Percentiles rank a stretch among this genome's conserved stretches.
phyloP scores from a whole-genome alignment of 2,113 vertebrate genomes.

The Octodon degus region DNA sequence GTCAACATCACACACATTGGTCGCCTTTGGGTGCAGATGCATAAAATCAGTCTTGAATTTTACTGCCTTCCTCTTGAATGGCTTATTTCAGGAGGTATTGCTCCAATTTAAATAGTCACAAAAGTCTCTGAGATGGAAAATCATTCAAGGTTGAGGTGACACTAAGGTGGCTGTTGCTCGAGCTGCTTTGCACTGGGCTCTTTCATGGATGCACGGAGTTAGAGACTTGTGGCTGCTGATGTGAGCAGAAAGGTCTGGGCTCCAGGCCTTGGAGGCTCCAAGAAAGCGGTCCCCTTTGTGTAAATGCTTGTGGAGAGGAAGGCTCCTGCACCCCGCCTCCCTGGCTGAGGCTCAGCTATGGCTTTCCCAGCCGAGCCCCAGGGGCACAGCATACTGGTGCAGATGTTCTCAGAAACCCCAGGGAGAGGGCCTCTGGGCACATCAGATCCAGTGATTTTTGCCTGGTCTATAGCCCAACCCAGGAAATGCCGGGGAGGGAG shows the following conservation, averaged over 20 bases:
- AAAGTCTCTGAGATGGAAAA: conserved; percentile 25
- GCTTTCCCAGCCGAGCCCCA: background rate
- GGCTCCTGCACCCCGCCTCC: background rate
- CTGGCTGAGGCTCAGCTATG: background rate
- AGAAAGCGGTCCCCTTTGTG: background rate
- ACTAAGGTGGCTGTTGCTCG: background rate
- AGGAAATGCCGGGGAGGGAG: background rate
- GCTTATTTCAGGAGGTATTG: conserved; percentile 10
- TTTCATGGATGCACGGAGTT: background rate
- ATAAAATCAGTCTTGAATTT: background rate
- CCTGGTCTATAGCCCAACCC: background rate
- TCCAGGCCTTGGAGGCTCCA: background rate
- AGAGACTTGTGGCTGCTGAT: background rate
- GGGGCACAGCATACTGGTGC: background rate
- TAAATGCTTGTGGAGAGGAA: background rate
- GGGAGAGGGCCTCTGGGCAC: background rate
- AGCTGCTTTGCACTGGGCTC: background rate
- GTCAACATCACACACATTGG: background rate
- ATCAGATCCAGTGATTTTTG: background rate
- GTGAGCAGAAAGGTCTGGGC: background rate
- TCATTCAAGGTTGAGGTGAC: background rate
- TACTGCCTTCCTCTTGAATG: background rate
- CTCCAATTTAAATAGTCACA: conserved; percentile 22
- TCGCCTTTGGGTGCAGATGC: background rate
- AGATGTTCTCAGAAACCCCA: conserved; percentile 1